These are phyloP conservation scores for Brachyopa scutellaris DNA, from an alignment of 2,888 invertebrate species.

Conservation along the genomic window DNA sequence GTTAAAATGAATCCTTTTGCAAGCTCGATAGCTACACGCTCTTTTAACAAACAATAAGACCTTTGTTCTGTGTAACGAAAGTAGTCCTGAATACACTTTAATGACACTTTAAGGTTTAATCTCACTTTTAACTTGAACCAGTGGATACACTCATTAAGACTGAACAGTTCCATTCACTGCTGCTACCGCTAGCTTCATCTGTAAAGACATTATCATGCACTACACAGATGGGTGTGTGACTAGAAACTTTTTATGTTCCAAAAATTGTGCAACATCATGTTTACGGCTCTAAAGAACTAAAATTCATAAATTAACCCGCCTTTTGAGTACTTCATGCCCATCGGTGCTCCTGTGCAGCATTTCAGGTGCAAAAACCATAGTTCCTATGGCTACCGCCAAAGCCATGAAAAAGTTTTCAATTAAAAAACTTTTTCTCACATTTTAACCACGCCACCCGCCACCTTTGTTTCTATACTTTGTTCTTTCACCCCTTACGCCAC, in stretches of 20 bases:
- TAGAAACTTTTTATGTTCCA: conserved; percentile 22
- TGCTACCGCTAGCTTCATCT: too few relatives aligned
- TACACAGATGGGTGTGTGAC: neutral
- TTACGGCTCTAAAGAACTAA: neutral
- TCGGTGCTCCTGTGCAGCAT: neutral
- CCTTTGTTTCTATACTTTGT: conserved; percentile 9
- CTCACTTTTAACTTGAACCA: too few relatives aligned
- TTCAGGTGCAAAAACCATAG: neutral
- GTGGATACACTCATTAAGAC: too few relatives aligned
- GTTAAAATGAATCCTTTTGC: too few relatives aligned
- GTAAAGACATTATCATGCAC: conserved; percentile 2
- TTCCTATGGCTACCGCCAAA: conserved; percentile 23
- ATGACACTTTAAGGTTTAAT: too few relatives aligned
- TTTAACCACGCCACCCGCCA: neutral
- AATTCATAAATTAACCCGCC: conserved; percentile 40
- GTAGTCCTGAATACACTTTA: too few relatives aligned
- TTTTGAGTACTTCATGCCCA: neutral
- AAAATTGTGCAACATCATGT: conserved; percentile 29
- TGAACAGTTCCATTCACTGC: too few relatives aligned
- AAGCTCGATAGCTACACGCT: too few relatives aligned
- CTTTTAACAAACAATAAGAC: too few relatives aligned
- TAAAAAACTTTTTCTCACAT: conserved; percentile 64
- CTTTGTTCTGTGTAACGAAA: too few relatives aligned
- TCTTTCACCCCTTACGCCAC: neutral
- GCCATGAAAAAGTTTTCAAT: conserved; percentile 65